Base-by-base conservation (phyloP, 2,888 invertebrate genomes). In the Cantharis rufa region DNA sequence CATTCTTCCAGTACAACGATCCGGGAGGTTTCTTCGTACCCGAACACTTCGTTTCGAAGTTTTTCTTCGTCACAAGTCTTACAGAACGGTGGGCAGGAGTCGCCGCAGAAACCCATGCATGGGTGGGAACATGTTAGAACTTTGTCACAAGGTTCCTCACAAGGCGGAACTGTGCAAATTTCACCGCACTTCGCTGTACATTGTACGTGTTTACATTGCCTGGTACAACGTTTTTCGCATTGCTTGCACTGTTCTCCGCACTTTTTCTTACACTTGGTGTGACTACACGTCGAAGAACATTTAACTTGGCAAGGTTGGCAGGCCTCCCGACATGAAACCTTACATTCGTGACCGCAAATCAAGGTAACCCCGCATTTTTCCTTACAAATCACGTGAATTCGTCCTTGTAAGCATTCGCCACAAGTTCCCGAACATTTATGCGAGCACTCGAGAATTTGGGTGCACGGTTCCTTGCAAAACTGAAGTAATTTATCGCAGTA, bases 81-180 rank as follows among this genome's bases (percentile, higher is more conserved):
- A 87, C 94, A 94, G 71, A 91, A 82, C 32, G 86, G 86, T 15
- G 92, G 92, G 85, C 94, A 94, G 10, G 89, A 89, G 85, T 94
- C 94, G n/a, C 93, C 93, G 88, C 94, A 94, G 70, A 93, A 89
- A 13, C 94, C 93, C 84, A 92, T 89, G 87, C 94, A 93, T 15
- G 84, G 84, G 87, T 94, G 93, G 0, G 89, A 88, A 87, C 94
- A 94, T 61, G 79, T 1, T 10, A 89, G 86, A 16, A 15, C 72
- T 75, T 81, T 83, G 15, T 70, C 13, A 83, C 91, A 91, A 10
- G 88, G 86, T 84, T 85, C 83, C 15, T 78, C 79, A 84, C 92
- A 91, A 11, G 91, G 88, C 62, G 83, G 79, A 5, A 88, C 86
- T 72, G 83, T 73, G 85, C 92, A 92, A 78, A 85, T 81, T 80